A percentile compares a stretch with the other conserved stretches of the same genome.
phyloP scores from a whole-genome alignment of 2,797 vertebrate genomes.

The Erithacus rubecula region DNA sequence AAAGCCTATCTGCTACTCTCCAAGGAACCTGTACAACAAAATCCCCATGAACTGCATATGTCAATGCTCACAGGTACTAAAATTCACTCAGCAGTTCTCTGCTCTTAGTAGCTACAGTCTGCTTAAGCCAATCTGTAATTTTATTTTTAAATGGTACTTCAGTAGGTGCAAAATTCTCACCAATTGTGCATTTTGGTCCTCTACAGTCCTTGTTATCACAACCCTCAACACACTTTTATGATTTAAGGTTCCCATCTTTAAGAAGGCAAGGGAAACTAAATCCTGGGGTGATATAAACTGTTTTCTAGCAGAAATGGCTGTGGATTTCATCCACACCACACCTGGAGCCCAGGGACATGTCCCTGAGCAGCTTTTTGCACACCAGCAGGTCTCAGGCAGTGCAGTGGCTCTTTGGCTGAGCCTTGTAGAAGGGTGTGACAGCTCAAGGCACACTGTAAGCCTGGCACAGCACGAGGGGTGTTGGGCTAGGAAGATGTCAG shows the following conservation, averaged over 20 bases:
- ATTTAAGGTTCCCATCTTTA: neutral
- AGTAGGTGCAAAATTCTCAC: neutral
- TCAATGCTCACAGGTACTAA: neutral
- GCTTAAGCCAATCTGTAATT: neutral
- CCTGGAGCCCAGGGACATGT: neutral
- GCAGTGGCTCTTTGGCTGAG: no score
- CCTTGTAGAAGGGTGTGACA: neutral
- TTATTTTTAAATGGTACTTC: neutral
- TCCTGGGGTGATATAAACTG: neutral
- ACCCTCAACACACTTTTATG: neutral
- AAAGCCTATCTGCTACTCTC: neutral
- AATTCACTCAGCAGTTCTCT: neutral
- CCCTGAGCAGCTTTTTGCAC: neutral
- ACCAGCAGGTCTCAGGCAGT: neutral
- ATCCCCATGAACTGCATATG: neutral
- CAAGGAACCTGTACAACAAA: neutral
- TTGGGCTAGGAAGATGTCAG: neutral
- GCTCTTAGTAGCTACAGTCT: neutral
- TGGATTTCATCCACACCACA: fast-evolving
- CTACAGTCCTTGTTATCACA: fast-evolving
- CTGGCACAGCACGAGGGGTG: neutral
- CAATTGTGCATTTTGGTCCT: neutral
- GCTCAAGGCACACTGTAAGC: neutral
- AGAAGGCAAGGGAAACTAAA: neutral
- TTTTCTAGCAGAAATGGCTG: neutral